These are phyloP conservation scores for Trochalopteron elliotii DNA, from an alignment of 2,113 vertebrate genomes.

Conservation along the genomic window DNA sequence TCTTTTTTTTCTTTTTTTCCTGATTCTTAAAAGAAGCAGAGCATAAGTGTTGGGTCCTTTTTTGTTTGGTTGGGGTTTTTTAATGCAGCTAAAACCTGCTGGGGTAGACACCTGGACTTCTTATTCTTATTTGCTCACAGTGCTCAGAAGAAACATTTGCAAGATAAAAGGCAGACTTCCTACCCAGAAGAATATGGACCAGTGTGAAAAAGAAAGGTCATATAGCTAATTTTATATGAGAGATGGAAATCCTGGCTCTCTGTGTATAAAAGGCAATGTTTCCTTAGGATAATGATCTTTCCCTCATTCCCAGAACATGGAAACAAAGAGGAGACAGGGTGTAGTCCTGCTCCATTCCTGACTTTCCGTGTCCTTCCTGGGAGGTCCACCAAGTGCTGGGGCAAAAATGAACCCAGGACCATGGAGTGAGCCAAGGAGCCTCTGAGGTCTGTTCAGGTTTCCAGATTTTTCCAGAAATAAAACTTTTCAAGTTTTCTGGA, in stretches of 20 bases:
- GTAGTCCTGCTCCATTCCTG: neutral
- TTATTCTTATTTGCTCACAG: neutral
- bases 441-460: neutral
- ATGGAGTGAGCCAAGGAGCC: neutral
- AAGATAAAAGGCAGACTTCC: neutral
- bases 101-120: neutral
- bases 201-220: neutral
- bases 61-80: neutral
- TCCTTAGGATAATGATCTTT: neutral
- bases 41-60: neutral
- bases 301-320: neutral
- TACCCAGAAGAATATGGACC: neutral
- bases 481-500: neutral
- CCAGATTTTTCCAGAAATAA: neutral
- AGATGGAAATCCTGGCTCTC: neutral
- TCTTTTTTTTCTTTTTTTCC: fast-evolving
- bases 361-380: fast-evolving
- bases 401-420: neutral
- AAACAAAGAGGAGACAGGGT: neutral
- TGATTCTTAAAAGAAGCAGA: neutral
- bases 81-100: neutral
- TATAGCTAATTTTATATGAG: neutral
- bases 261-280: neutral
- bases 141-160: neutral
- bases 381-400: neutral